Conservation (phyloP, 2,797 vertebrate genomes). For the Xerus rutilus region DNA sequence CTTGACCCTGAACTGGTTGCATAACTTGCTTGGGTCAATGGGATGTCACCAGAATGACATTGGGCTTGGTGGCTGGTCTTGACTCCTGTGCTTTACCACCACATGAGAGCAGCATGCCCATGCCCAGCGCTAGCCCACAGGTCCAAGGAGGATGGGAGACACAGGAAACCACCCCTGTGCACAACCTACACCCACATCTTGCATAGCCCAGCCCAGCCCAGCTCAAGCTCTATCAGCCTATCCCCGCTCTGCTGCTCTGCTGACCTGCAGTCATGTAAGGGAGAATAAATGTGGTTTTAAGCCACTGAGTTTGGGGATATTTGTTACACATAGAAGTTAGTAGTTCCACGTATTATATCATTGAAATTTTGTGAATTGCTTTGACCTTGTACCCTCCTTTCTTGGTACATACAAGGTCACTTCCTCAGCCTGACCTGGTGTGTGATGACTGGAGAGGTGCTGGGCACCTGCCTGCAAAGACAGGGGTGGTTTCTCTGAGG, state of each 20-base stretch:
- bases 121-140: neutral
- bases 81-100: neutral
- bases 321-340: neutral
- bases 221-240: neutral
- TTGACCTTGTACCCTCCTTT: neutral
- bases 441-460: neutral
- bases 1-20: neutral
- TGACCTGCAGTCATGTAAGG: neutral
- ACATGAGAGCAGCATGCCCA: neutral
- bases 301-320: neutral
- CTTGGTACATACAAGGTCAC: neutral
- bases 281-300: neutral
- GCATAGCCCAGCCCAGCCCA: neutral
- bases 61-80: neutral
- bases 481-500: neutral
- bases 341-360: neutral
- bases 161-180: neutral
- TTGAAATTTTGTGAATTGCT: neutral
- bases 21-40: neutral
- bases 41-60: neutral
- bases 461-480: neutral
- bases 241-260: neutral
- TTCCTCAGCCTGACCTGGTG: neutral
- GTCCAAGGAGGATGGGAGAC: neutral
- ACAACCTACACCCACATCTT: neutral